Base-by-base conservation (phyloP, 1,140 invertebrate genomes). In the Scaptomyza montana region DNA sequence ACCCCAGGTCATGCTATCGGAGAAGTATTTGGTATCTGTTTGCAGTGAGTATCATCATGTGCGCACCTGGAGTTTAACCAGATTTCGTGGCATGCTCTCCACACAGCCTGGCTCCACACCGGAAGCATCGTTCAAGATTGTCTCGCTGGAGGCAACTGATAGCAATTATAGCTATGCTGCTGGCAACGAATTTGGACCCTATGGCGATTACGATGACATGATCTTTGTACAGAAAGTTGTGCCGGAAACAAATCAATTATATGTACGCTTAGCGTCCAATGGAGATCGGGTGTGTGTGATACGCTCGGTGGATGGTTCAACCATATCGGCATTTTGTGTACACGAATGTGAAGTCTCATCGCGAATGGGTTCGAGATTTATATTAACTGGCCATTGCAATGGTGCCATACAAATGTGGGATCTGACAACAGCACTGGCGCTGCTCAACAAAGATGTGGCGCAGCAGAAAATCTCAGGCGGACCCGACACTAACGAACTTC, bases 391-490 rank as follows among this genome's bases (percentile, higher is more conserved):
- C 5, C 98, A 99, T 92, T 95, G 95, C 13, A 98, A 97, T 91
- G 98, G 98, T 51, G 96, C 96, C 55, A 96, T 99, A 78, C 98
- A 99, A 93, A 98, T 99, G 96, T 99, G 98, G 98, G 98, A 99
- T 93, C 93, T 99, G 36, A 99, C 98, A 3, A 99, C 98, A 8
- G 98, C 98, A 50, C 93, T 99, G 16, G 97, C 99, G 92, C 94
- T 96, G 60, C 93, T 95, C 86, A 93, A 94, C 81, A 95, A 96
- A 93, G 93, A 93, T 81, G 93, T 93, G 91, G 93, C 93, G 91
- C 94, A 95, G 95, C 92, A 92, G 75, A 85, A 91, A 80, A 82
- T 77, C 25, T 94, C 95, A 72, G 97, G 98, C 79, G 98, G 98
- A 46, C 98, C 98, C 53, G 96, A 96, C 12, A 95, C 98, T 9